phyloP scores from a whole-genome alignment of 2,797 vertebrate species.

The Poecile montanus region DNA sequence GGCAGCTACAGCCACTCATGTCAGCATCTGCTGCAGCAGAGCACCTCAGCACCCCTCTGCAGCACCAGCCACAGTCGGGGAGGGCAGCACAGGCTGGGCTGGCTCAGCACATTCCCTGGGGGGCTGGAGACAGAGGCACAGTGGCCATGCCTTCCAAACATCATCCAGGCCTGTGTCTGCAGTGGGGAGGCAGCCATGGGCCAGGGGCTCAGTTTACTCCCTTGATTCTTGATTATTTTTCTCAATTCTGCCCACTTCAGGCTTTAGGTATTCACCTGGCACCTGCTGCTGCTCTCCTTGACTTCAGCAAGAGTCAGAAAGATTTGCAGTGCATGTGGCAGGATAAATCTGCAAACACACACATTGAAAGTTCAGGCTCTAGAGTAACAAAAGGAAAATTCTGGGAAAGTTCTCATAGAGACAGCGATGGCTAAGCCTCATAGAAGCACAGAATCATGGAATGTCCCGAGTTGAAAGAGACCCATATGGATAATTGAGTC shows the following conservation, averaged over 20 bases:
- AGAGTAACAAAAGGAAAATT: neutral
- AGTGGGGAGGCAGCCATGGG: neutral
- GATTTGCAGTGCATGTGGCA: neutral
- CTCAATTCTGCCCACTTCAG: neutral
- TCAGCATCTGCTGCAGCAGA: neutral
- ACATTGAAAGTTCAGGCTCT: neutral
- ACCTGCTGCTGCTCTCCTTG: neutral
- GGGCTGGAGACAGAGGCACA: neutral
- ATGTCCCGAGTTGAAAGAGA: neutral
- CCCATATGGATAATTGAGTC: neutral
- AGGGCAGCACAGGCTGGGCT: neutral
- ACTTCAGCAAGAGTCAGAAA: neutral
- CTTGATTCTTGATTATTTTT: neutral
- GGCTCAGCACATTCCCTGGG: no score
- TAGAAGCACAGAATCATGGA: neutral
- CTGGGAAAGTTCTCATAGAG: neutral
- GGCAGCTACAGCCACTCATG: neutral
- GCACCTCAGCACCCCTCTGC: neutral
- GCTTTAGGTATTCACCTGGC: neutral
- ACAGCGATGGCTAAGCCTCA: neutral
- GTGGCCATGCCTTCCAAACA: no score
- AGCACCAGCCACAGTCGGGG: fast-evolving
- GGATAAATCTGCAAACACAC: neutral
- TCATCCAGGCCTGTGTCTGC: neutral
- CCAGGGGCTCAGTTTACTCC: neutral